These are phyloP conservation scores for Anguilla japonica DNA, from an alignment of 2,113 vertebrate genomes.

Conservation along the genomic window DNA sequence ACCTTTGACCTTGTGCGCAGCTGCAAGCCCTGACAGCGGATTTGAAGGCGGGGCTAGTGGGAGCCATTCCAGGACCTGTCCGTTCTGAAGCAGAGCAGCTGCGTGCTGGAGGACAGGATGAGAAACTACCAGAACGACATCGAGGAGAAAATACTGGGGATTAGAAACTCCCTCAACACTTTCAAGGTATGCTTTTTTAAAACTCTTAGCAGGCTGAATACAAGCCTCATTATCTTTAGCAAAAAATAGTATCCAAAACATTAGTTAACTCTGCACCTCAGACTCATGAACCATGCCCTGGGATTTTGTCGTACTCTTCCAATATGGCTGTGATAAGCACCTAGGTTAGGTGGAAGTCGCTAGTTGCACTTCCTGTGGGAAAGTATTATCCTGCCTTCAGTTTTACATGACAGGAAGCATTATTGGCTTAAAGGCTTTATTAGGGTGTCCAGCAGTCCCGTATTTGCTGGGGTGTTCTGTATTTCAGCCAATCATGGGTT, in stretches of 20 bases:
- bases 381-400: no score
- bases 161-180: constrained; percentile 90
- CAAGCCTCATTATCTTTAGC: no score
- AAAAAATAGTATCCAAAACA: no score
- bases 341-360: no score
- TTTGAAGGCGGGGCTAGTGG: constrained; percentile 85
- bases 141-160: constrained; percentile 87
- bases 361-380: no score
- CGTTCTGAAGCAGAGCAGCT: constrained; percentile 83
- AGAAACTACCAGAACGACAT: constrained; percentile 83
- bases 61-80: constrained; percentile 82
- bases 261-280: no score
- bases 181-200: constrained; percentile 78
- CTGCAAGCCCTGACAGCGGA: constrained; percentile 90
- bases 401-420: neutral
- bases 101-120: constrained; percentile 83
- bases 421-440: neutral
- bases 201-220: neutral
- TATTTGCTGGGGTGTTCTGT: no score
- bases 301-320: no score
- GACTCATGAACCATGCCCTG: no score
- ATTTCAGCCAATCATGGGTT: no score
- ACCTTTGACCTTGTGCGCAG: constrained; percentile 38
- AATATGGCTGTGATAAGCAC: no score
- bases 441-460: neutral